Conservation (phyloP, 2,797 vertebrate genomes). For the Microhierax caerulescens region DNA sequence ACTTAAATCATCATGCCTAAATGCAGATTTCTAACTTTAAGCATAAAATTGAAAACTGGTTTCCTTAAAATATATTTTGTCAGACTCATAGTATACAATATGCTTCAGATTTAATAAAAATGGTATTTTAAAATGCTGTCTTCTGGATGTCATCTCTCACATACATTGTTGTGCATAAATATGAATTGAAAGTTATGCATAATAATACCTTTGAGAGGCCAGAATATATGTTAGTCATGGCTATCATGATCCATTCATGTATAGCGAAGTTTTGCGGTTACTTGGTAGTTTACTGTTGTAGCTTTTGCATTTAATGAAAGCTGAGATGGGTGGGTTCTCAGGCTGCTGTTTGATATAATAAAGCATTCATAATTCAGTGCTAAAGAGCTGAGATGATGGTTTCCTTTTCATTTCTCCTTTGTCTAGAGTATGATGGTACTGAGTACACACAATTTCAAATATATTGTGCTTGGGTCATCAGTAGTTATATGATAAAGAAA, state of each 20-base stretch:
- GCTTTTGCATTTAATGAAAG: not conserved
- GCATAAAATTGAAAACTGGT: not conserved
- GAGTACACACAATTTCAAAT: not conserved
- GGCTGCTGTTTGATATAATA: not conserved
- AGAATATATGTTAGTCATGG: not conserved
- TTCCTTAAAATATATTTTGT: not conserved
- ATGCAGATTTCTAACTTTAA: not conserved
- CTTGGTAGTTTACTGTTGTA: not conserved
- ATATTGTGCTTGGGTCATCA: not conserved
- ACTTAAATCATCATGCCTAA: not conserved
- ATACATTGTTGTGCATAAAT: not conserved
- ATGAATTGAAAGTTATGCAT: not conserved
- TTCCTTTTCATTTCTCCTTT: not conserved
- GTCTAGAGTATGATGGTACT: not conserved
- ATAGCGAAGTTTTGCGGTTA: not conserved
- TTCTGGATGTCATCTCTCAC: not conserved
- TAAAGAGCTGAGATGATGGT: not conserved
- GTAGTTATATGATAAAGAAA: not conserved
- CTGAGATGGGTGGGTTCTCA: not conserved
- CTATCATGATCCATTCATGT: not conserved
- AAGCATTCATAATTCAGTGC: not conserved
- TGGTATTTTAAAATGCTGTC: not conserved
- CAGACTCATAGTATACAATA: not conserved
- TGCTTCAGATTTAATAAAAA: slow-evolving; percentile 8
- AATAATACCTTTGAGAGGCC: slow-evolving; percentile 24